Base-by-base conservation (phyloP, 2,797 vertebrate genomes). In the Pangasius djambal region DNA sequence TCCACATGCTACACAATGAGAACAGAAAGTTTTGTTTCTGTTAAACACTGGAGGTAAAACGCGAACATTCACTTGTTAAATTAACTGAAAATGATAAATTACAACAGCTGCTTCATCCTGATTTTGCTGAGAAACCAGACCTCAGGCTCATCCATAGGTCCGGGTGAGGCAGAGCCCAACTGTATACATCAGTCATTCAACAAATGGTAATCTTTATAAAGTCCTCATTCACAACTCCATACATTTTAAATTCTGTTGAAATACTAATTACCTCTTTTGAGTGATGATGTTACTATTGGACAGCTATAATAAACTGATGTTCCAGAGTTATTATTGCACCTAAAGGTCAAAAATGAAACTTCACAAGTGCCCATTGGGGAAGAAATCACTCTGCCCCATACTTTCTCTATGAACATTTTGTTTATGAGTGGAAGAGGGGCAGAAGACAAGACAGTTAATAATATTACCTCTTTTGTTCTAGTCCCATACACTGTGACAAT, bases 71-170 rank as follows among this genome's bases (percentile, higher is more conserved):
- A 6, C 37, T 70, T 69, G 83, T 69, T 70, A 70, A 85, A 85
- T 85, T 52, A 85, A 70, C 63, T 69, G 65, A 69, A 52, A 52
- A 85, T 69, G 44, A 85, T 85, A 52, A 85, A 85, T 70, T 85
- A 55, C 28, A 34, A 34, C 83, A 52, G 65, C n/a, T 84, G 83
- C n/a, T 85, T 34, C 13, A 52, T 52, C 31, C 83, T 4, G n/a
- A 69, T 50, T 83, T n/a, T 63, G 59, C 57, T n/a, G 37, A 65
- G 25, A 83, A 84, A 84, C 40, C 61, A 67, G 40, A 83, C 25
- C 37, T 16, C 59, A 65, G 81, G 31, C 59, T 65, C 25, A n/a
- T 28, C 22, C 13, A 65, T 9, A 48, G 15, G 28, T 4, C 15
- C 7, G 7, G 37, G 34, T 65, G 34, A 63, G 22, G 13, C 79